A percentile compares a stretch with the other conserved stretches of the same genome.
phyloP scores from a whole-genome alignment of 2,888 invertebrate genomes.

The Tenthredo notha region DNA sequence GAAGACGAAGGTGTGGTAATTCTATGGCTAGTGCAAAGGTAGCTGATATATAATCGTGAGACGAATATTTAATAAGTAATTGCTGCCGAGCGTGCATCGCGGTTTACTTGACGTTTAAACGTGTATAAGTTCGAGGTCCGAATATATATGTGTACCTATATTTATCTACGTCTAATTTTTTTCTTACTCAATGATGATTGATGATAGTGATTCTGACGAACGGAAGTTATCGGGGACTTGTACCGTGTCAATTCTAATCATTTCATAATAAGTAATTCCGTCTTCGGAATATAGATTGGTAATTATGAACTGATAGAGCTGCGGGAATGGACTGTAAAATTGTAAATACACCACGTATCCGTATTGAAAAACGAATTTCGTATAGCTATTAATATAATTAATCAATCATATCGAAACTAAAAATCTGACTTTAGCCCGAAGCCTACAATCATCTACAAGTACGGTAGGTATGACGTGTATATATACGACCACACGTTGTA shows the following conservation, averaged over 20 bases:
- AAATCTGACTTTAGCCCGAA: not conserved
- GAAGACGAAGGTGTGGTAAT: not conserved
- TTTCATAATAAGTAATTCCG: not conserved
- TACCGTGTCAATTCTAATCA: not conserved
- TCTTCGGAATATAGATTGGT: constrained; percentile 7
- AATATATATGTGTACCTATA: not conserved
- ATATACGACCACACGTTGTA: not conserved
- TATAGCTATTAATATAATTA: not conserved
- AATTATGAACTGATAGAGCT: not conserved
- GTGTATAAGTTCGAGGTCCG: not conserved
- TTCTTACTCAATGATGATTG: not conserved
- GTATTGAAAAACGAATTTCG: not conserved
- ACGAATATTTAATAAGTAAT: not conserved
- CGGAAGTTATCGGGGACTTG: not conserved
- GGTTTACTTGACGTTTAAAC: not conserved
- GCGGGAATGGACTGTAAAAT: not conserved
- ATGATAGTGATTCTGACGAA: not conserved
- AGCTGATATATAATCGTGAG: not conserved
- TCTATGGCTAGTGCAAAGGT: not conserved
- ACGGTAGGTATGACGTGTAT: not conserved
- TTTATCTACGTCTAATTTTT: not conserved
- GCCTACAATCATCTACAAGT: not conserved
- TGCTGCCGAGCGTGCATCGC: not conserved
- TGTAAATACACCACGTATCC: constrained; percentile 29
- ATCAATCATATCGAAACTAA: not conserved